Percentiles rank a stretch among this genome's conserved stretches.
These are phyloP conservation scores for Danionella dracula DNA, from an alignment of 2,797 vertebrate genomes.

Conservation along the genomic window DNA sequence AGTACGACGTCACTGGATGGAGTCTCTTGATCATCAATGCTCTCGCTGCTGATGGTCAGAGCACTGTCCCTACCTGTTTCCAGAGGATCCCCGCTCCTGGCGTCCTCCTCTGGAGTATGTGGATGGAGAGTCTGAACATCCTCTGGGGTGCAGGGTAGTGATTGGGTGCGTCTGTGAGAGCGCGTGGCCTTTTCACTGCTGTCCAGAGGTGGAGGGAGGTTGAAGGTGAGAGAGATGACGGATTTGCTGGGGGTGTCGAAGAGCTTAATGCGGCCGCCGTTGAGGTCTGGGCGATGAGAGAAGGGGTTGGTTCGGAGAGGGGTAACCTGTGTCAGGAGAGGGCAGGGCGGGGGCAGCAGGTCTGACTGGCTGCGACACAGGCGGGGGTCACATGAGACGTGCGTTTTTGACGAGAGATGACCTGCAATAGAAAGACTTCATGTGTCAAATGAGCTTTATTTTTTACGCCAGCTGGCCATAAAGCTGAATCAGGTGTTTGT, in stretches of 20 bases:
- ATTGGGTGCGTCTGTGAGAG: constrained; percentile 77
- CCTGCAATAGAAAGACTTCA: background rate
- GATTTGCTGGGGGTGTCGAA: constrained; percentile 92
- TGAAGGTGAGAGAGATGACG: constrained; percentile 81
- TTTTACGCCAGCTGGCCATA: no score
- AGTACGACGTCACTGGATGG: background rate
- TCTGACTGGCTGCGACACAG: constrained; percentile 85
- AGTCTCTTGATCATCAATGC: constrained; percentile 9
- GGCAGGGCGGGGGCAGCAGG: constrained; percentile 63
- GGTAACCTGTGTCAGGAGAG: constrained; percentile 39
- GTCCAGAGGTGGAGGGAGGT: constrained; percentile 69
- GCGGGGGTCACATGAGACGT: constrained; percentile 63
- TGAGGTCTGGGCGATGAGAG: constrained; percentile 88
- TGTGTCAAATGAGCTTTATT: background rate
- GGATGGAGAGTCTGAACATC: constrained; percentile 56
- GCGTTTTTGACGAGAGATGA: background rate
- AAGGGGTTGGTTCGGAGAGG: constrained; percentile 86
- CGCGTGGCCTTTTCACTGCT: constrained; percentile 54
- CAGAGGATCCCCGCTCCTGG: background rate
- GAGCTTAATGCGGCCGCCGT: constrained; percentile 93
- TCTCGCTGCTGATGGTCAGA: constrained; percentile 19
- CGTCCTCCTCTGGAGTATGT: constrained; percentile 36
- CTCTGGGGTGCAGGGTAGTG: constrained; percentile 81
- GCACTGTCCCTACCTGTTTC: constrained; percentile 24
- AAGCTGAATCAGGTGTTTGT: no score